A percentile compares a stretch with the other conserved stretches of the same genome.
Conservation (phyloP, 2,797 vertebrate species). For the Natrix natrix region DNA sequence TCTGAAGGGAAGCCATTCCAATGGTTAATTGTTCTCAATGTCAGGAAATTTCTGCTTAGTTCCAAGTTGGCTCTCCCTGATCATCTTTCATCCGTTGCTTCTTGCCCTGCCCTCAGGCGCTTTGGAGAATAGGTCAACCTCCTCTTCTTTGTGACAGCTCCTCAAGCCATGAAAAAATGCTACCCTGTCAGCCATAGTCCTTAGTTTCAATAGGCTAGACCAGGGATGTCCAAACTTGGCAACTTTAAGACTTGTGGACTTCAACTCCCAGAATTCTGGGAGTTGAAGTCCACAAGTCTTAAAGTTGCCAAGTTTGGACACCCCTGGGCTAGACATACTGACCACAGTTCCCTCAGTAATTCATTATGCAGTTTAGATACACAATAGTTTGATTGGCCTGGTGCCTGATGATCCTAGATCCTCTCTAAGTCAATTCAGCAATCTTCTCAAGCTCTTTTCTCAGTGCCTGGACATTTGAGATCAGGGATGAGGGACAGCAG, state of each 20-base stretch:
- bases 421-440: background rate
- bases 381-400: background rate
- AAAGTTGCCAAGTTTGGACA: too few species aligned
- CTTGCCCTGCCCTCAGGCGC: background rate
- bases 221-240: too few species aligned
- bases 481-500: background rate
- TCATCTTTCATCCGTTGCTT: background rate
- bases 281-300: too few species aligned
- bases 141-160: background rate
- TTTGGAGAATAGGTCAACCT: background rate
- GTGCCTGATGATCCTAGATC: background rate
- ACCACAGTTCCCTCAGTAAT: background rate
- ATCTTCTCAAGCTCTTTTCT: background rate
- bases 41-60: background rate
- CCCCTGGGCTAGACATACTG: background rate
- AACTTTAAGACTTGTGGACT: too few species aligned
- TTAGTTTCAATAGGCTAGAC: background rate
- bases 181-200: background rate
- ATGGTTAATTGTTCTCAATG: background rate
- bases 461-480: background rate
- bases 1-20: too few species aligned
- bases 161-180: background rate
- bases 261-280: too few species aligned
- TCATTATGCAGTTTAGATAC: background rate
- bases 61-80: background rate